Conservation (phyloP, 2,888 invertebrate genomes). For the Papilio protenor region DNA sequence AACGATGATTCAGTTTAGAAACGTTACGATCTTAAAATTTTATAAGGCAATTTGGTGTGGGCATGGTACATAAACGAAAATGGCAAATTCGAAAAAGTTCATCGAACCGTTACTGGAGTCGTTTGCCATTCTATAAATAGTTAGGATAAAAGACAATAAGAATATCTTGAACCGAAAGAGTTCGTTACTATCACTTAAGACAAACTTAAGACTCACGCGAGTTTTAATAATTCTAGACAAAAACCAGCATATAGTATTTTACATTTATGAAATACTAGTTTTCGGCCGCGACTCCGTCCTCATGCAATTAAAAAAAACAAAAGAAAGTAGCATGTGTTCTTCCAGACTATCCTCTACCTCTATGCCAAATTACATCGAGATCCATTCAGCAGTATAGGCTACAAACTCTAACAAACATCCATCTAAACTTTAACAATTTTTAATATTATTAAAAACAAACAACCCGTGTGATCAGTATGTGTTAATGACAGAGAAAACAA, state of each 20-base stretch:
- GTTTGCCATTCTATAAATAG: constrained; percentile 49
- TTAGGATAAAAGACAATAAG: constrained; percentile 41
- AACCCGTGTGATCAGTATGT: not conserved
- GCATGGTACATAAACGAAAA: constrained; percentile 62
- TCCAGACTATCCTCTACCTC: too few species aligned
- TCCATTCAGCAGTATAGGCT: too few species aligned
- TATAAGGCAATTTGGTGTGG: constrained; percentile 61
- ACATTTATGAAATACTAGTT: too few species aligned
- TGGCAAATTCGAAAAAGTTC: constrained; percentile 65
- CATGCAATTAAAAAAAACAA: too few species aligned
- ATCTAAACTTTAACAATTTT: too few species aligned
- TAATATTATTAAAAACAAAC: too few species aligned
- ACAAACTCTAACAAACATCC: too few species aligned
- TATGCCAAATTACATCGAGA: too few species aligned
- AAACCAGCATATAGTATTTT: too few species aligned
- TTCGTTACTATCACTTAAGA: not conserved
- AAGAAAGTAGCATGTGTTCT: too few species aligned
- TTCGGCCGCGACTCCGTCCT: too few species aligned
- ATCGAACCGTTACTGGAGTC: constrained; percentile 62
- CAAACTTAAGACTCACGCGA: not conserved
- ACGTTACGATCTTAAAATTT: constrained; percentile 46
- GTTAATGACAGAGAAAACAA: not conserved
- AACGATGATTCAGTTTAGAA: constrained; percentile 36
- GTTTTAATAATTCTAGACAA: too few species aligned
- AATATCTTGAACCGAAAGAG: not conserved